phyloP scores from a whole-genome alignment of 2,113 vertebrate genomes.

The Serilophus lunatus region DNA sequence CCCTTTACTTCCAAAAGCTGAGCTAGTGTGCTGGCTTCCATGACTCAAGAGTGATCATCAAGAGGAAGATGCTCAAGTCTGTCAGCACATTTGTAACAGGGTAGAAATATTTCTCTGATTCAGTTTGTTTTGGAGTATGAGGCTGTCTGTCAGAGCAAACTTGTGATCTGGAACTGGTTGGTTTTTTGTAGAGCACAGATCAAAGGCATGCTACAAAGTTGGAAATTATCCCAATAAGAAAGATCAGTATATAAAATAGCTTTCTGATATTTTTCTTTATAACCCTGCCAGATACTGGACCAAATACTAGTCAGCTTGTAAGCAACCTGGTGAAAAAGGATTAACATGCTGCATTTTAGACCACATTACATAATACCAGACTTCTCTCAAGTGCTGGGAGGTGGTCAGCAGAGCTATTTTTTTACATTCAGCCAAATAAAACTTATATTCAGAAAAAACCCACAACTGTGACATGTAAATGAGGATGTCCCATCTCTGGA shows the following conservation, averaged over 20 bases:
- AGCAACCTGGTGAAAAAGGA: background rate
- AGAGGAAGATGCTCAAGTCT: background rate
- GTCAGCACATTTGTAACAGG: background rate
- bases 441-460: background rate
- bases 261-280: background rate
- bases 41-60: background rate
- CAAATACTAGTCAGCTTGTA: background rate
- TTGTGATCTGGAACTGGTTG: background rate
- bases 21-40: background rate
- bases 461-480: background rate
- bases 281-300: background rate
- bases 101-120: background rate
- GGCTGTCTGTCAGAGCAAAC: background rate
- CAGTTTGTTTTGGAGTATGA: background rate
- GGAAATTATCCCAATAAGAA: background rate
- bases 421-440: background rate
- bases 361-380: background rate
- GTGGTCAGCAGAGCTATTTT: background rate
- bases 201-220: background rate
- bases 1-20: background rate
- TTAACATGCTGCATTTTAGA: background rate
- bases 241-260: background rate
- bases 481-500: background rate
- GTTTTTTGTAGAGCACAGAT: background rate
- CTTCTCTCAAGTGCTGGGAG: background rate